These are phyloP conservation scores for Spatulosminthurus flaviceps DNA, from an alignment of 2,888 invertebrate genomes.

Conservation along the genomic window DNA sequence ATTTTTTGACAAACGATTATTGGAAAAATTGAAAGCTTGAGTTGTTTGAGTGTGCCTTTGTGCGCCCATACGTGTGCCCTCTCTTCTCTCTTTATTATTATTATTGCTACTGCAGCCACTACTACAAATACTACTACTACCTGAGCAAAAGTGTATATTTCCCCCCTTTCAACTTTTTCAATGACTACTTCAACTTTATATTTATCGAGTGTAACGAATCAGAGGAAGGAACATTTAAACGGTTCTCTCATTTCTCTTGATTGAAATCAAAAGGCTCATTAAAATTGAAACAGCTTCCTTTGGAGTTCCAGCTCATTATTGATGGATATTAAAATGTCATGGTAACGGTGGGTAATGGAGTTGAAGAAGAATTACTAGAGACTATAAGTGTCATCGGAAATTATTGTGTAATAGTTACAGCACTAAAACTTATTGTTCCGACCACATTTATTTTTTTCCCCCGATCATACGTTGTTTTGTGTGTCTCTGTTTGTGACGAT, in stretches of 20 bases:
- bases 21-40: no score
- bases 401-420: neutral
- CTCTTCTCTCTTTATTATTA: no score
- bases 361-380: neutral
- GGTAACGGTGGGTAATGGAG: neutral
- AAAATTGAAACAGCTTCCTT: constrained; percentile 27
- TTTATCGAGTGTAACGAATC: constrained; percentile 29
- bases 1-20: no score
- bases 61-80: no score
- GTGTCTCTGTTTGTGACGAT: no score
- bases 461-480: no score
- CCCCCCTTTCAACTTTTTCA: no score
- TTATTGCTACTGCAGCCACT: no score
- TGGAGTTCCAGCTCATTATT: constrained; percentile 33
- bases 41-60: no score
- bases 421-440: neutral
- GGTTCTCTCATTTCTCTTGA: constrained; percentile 3
- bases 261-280: constrained; percentile 29
- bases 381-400: neutral
- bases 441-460: neutral
- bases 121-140: no score
- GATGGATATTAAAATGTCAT: constrained; percentile 16
- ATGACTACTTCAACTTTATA: neutral
- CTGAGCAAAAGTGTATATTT: no score
- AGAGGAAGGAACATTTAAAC: constrained; percentile 10